phyloP scores from a whole-genome alignment of 2,113 vertebrate species.

The Vimba vimba region DNA sequence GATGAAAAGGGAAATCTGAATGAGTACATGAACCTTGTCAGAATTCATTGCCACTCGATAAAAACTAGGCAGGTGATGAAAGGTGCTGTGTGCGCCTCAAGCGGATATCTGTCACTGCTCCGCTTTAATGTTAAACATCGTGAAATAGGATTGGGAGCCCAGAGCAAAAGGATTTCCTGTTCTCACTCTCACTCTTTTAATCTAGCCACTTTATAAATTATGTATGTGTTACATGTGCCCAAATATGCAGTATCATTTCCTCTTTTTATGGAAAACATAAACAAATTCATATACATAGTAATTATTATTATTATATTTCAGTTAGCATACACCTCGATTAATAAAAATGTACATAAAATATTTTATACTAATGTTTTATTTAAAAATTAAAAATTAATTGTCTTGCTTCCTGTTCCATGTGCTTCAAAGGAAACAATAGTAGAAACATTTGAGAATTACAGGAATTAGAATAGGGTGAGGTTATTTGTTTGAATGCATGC shows the following conservation, averaged over 20 bases:
- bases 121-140: constrained; percentile 13
- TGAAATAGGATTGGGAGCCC: constrained; percentile 26
- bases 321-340: background rate
- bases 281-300: background rate
- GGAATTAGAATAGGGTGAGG: background rate
- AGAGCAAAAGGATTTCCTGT: constrained; percentile 8
- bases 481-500: background rate
- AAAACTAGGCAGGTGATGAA: constrained; percentile 22
- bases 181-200: background rate
- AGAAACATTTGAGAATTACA: background rate
- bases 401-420: background rate
- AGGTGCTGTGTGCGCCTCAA: constrained; percentile 23
- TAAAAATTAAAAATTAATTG: no score
- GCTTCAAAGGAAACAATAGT: background rate
- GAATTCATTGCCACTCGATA: constrained; percentile 1
- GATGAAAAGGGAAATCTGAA: constrained; percentile 11
- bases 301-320: background rate
- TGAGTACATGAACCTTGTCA: background rate
- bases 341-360: background rate
- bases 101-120: constrained; percentile 40
- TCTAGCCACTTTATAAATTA: background rate
- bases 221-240: background rate
- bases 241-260: background rate
- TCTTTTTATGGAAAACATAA: background rate
- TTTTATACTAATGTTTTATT: background rate